A percentile compares a stretch with the other conserved stretches of the same genome.
These are phyloP conservation scores for Hipparchia sbordonii DNA, from an alignment of 2,888 invertebrate genomes.

Conservation along the genomic window DNA sequence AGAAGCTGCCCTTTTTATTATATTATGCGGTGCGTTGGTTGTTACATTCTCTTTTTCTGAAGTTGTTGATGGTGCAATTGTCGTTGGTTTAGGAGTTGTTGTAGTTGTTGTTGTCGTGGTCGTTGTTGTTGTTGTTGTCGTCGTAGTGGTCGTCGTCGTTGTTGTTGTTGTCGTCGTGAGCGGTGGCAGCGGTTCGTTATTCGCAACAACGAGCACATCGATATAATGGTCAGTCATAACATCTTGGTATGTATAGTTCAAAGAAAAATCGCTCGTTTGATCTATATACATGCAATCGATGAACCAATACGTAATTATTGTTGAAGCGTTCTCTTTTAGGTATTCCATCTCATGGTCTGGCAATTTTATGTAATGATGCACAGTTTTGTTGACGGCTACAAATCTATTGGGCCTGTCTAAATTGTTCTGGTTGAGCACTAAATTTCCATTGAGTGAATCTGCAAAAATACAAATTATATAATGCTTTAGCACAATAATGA, in stretches of 20 bases:
- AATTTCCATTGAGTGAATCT: conserved; percentile 87
- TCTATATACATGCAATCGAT: conserved; percentile 89
- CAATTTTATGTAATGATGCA: conserved; percentile 83
- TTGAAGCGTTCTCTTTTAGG: conserved; percentile 73
- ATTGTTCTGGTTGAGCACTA: conserved; percentile 85
- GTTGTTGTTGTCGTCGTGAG: conserved; percentile 77
- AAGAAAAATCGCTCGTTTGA: conserved; percentile 83
- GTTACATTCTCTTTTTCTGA: conserved; percentile 39
- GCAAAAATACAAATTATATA: conserved; percentile 44
- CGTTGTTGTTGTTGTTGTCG: conserved; percentile 67
- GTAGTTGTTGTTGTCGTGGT: conserved; percentile 58
- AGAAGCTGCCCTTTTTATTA: conserved; percentile 52
- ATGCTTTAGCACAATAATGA: neutral
- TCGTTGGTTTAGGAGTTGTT: conserved; percentile 47
- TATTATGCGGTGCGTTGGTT: conserved; percentile 45
- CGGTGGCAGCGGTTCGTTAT: conserved; percentile 84
- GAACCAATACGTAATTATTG: conserved; percentile 89
- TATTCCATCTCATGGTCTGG: conserved; percentile 84
- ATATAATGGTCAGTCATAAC: conserved; percentile 84
- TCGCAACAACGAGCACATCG: conserved; percentile 88
- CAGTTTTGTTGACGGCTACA: conserved; percentile 84
- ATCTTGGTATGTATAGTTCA: conserved; percentile 85
- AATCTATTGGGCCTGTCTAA: conserved; percentile 79
- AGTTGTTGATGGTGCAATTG: conserved; percentile 47
- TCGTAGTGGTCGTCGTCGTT: conserved; percentile 70